Evolutionary conservation across 2,888 invertebrate species (phyloP).

Genomic region (Eilema depressum): DNA sequence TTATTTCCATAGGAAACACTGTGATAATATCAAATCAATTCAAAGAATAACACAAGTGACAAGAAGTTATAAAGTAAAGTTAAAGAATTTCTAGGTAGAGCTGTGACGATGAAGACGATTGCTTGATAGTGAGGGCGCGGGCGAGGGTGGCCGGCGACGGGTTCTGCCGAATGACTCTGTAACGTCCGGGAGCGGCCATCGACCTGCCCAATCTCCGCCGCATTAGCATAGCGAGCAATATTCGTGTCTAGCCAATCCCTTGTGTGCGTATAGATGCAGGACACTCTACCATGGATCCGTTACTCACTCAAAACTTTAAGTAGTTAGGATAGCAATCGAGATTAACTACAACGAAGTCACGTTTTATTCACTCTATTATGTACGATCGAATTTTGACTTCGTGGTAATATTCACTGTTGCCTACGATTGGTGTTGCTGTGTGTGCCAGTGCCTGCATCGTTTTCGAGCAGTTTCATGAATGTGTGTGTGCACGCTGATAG

Average conservation of each 20-base stretch:
- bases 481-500: conserved; percentile 65
- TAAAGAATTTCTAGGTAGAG: conserved; percentile 36
- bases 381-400: conserved; percentile 23
- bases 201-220: conserved; percentile 87
- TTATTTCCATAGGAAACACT: background rate
- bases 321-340: background rate
- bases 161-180: conserved; percentile 84
- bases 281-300: conserved; percentile 36
- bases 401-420: conserved; percentile 48
- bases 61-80: conserved; percentile 28
- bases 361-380: conserved; percentile 8
- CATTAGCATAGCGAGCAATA: conserved; percentile 87
- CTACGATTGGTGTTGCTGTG: conserved; percentile 48
- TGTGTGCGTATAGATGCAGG: conserved; percentile 62
- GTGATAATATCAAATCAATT: background rate
- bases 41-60: background rate
- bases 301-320: conserved; percentile 31
- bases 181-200: conserved; percentile 86
- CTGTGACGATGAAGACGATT: conserved; percentile 45
- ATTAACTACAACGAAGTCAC: background rate
- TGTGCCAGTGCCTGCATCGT: conserved; percentile 57
- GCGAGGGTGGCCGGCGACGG: conserved; percentile 76
- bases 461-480: conserved; percentile 58
- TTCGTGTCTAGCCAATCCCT: conserved; percentile 77
- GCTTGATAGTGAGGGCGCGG: conserved; percentile 65